Evolutionary conservation across 2,888 invertebrate genomes (phyloP), one percentile per base, ranked within the genome.

Genomic region (Athalia rosae): DNA sequence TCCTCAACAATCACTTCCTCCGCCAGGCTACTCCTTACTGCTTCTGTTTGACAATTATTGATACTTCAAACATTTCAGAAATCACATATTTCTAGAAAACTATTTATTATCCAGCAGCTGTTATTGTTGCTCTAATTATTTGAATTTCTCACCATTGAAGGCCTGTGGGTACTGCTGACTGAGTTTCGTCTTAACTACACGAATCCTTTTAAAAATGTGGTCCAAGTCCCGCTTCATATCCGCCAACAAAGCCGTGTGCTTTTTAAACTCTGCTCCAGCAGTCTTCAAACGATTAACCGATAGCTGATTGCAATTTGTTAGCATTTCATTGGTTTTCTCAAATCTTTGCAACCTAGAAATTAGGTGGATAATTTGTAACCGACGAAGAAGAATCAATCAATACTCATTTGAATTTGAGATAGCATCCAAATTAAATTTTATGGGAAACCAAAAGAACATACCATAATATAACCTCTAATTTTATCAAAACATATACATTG

Each of bases 301-400:
- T n/a, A 99, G 90, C 15, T 97, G 95, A 90, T 98, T 98, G 88
- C 99, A 99, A 89, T 99, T 99, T 8, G 97, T 95, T 48, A 99
- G 91, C 99, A 99, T 99, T 91, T 99, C 99, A 87, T 99, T 99
- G 0, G 99, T 99, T 90, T 99, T 99, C 88, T 99, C 99, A 91
- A 99, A 99, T 77, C 99, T 93, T 85, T 97, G 96, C 45, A 99
- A 90, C 97, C 98, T 98, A 87, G 1, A 92, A 91, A 80, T 77
- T 76, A 77, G 80, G 77, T 53, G 15, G 50, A 50, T 43, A 48
- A 61, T 5, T 50, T 28, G 67, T 9, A n/a, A n/a, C 4, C 67
- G 11, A 53, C 4, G 50, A 11, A 6, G 50, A 67, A 45, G 9
- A 15, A 41, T 67, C 41, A 47, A 64, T 13, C 15, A 13, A n/a